Base-by-base conservation (phyloP, 2,113 vertebrate species). In the Sinocyclocheilus maitianheensis region DNA sequence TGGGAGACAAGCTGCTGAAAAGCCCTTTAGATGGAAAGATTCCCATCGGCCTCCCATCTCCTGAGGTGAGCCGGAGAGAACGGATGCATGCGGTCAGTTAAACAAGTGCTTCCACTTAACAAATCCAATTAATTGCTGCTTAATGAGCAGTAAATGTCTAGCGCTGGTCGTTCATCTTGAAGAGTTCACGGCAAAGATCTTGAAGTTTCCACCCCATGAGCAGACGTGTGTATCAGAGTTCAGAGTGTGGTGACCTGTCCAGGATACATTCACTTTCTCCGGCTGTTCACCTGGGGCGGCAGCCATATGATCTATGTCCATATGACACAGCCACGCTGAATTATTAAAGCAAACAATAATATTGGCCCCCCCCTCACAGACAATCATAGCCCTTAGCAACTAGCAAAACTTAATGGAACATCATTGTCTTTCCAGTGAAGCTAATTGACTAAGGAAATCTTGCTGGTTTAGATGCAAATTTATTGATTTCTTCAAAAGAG, bases 1-100 rank as follows among this genome's bases (percentile, higher is more conserved):
- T 99, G 14, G 97, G 96, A 1, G 95, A 97, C 51, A 95, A 95
- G 74, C 93, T 99, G 84, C 91, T 99, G 74, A 96, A 79, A 18
- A 91, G 89, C 83, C 94, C 96, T 16, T 87, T 95, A 0, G 94
- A 97, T 0, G 95, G 95, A 22, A 93, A 86, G 0, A 0, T 93
- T 43, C 93, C 93, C 48, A 80, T 58, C 1, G 87, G 91, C 65
- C 91, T 99, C 75, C 98, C 98, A 0, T 98, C 98, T 0, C 97
- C 97, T 0, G 95, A 98, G 96, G 98, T 99, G 92, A 89, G 88
- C 43, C 9, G 2, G 55, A 62, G 30, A 80, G 67, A 48, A 40
- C 34, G 18, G n/a, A 65, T 81, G 78, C 14, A 22, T 65, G 40
- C 14, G 7, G 60, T 24, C 77, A 62, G 2, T 81, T 79, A 43